phyloP scores from a whole-genome alignment of 2,113 vertebrate species.

The Colistium nudipinnis region DNA sequence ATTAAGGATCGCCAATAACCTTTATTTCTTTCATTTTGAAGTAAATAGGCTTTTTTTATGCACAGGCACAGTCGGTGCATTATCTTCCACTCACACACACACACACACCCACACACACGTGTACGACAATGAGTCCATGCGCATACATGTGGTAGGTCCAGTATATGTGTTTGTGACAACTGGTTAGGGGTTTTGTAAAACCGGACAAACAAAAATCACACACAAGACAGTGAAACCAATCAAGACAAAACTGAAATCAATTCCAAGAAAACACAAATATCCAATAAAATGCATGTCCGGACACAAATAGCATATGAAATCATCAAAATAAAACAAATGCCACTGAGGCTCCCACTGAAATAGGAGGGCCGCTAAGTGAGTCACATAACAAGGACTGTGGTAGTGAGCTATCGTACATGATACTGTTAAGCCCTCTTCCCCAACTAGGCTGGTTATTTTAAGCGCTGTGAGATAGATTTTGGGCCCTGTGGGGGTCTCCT shows the following conservation, averaged over 20 bases:
- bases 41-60: constrained; percentile 14
- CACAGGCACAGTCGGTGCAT: background rate
- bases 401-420: constrained; percentile 44
- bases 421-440: constrained; percentile 46
- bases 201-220: background rate
- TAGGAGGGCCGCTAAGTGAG: background rate
- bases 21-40: constrained; percentile 21
- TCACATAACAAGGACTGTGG: constrained; percentile 24
- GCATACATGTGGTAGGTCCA: background rate
- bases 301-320: background rate
- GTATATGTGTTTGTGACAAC: background rate
- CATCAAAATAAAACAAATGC: background rate
- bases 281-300: background rate
- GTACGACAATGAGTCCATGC: background rate
- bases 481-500: constrained; percentile 50
- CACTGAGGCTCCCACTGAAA: background rate
- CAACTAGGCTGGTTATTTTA: constrained; percentile 78
- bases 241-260: no score
- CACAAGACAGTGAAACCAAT: no score
- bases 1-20: constrained; percentile 51
- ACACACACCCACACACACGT: no score
- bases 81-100: constrained; percentile 1
- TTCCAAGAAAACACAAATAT: background rate
- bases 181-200: background rate
- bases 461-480: constrained; percentile 70